Conservation (phyloP, 1,140 invertebrate genomes). For the Drosophila pallidifrons region DNA sequence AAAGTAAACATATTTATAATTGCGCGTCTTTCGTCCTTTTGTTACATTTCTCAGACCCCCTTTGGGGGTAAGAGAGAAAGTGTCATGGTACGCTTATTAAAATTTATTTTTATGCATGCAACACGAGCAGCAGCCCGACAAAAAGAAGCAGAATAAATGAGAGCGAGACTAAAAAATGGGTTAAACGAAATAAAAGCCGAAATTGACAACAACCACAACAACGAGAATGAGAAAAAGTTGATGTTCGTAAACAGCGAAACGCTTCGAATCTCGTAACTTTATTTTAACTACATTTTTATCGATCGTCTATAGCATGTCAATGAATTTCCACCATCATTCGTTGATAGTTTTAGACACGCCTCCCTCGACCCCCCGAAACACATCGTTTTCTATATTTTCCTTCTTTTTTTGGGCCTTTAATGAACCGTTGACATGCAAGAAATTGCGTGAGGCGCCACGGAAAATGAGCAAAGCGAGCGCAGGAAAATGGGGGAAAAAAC, state of each 20-base stretch:
- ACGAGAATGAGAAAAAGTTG: conserved; percentile 18
- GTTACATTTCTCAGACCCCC: background rate
- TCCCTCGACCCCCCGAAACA: background rate
- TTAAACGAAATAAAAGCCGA: conserved; percentile 32
- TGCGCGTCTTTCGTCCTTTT: conserved; percentile 33
- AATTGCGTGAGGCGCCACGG: conserved; percentile 64
- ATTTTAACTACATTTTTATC: conserved; percentile 80
- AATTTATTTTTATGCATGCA: conserved; percentile 66
- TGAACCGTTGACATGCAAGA: conserved; percentile 79
- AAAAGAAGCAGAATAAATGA: background rate
- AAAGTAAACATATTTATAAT: conserved; percentile 59
- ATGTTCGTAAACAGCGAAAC: conserved; percentile 57
- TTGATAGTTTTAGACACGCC: conserved; percentile 50
- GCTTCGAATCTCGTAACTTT: conserved; percentile 57
- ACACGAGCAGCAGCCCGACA: conserved; percentile 31
- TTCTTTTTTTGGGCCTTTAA: conserved; percentile 44
- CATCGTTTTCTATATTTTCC: background rate
- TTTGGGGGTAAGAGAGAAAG: conserved; percentile 1
- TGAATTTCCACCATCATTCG: conserved; percentile 54
- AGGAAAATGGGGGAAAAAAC: conserved; percentile 9
- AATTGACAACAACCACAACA: conserved; percentile 36
- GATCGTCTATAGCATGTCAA: conserved; percentile 67
- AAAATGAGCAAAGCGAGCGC: conserved; percentile 42
- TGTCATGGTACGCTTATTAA: conserved; percentile 51
- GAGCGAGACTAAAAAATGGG: conserved; percentile 22